A percentile compares a stretch with the other conserved stretches of the same genome.
Conservation (phyloP, 2,888 invertebrate species). For the Morpho achilles region DNA sequence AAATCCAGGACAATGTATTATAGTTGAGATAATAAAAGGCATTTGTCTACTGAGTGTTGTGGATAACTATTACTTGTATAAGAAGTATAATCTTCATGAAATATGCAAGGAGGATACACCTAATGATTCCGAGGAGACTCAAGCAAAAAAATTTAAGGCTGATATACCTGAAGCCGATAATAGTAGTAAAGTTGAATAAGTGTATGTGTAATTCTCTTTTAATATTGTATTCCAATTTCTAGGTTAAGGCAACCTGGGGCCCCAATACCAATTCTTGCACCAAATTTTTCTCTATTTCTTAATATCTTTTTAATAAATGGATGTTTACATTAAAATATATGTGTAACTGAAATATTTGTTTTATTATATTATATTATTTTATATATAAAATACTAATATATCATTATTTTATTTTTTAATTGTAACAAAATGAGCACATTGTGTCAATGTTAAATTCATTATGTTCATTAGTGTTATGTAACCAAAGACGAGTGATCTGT, state of each 20-base stretch:
- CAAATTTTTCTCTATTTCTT: conserved; percentile 42
- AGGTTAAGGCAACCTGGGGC: conserved; percentile 54
- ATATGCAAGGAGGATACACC: conserved; percentile 63
- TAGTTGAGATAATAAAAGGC: conserved; percentile 90
- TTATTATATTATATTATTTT: conserved; percentile 12
- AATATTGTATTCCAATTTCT: conserved; percentile 37
- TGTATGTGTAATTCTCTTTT: conserved; percentile 18
- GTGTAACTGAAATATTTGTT: conserved; percentile 22
- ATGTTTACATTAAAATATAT: conserved; percentile 31
- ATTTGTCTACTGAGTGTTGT: conserved; percentile 89
- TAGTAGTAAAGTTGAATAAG: conserved; percentile 23
- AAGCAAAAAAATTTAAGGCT: conserved; percentile 67
- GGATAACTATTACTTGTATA: conserved; percentile 86
- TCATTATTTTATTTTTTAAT: too few relatives aligned
- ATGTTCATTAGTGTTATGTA: conserved; percentile 10
- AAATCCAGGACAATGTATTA: conserved; percentile 86
- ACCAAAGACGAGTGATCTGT: conserved; percentile 7
- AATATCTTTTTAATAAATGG: conserved; percentile 29
- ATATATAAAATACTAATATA: too few relatives aligned
- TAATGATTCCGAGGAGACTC: conserved; percentile 59
- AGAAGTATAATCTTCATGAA: conserved; percentile 92
- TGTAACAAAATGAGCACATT: too few relatives aligned
- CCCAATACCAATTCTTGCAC: conserved; percentile 65
- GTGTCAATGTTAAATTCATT: conserved; percentile 1
- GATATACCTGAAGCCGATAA: conserved; percentile 45